Conservation (phyloP, 2,113 vertebrate genomes). For the Lates calcarifer region DNA sequence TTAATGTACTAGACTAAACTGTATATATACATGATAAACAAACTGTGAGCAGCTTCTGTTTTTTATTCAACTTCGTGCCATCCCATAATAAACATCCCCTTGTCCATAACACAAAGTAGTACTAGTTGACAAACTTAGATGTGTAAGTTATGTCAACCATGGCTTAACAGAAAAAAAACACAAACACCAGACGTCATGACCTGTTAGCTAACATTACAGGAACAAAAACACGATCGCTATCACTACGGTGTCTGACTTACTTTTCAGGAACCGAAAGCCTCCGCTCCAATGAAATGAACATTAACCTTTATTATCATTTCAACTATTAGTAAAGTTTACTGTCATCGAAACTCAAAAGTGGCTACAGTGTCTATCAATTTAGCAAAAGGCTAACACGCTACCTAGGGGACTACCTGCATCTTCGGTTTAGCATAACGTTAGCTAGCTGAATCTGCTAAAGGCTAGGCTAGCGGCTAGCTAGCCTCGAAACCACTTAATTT, state of each 20-base stretch:
- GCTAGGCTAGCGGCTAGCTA: constrained; percentile 74
- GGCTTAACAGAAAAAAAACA: constrained; percentile 36
- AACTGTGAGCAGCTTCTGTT: background rate
- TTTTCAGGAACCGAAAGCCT: background rate
- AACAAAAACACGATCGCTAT: constrained; percentile 55
- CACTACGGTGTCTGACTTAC: background rate
- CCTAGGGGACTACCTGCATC: constrained; percentile 67
- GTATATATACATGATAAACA: background rate
- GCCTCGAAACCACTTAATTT: constrained; percentile 46
- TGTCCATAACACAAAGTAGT: too few species aligned
- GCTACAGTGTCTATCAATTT: background rate
- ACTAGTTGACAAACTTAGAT: background rate
- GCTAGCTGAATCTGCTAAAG: constrained; percentile 47
- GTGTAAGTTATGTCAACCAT: background rate
- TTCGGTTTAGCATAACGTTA: constrained; percentile 57
- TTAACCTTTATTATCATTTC: background rate
- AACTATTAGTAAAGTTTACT: background rate
- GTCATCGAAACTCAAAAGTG: background rate
- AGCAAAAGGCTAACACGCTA: constrained; percentile 45
- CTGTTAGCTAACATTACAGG: constrained; percentile 48
- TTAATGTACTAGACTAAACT: background rate
- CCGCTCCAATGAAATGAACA: background rate
- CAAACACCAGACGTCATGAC: constrained; percentile 67
- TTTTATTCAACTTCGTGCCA: background rate
- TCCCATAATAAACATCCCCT: background rate